Evolutionary conservation across 2,113 vertebrate species (phyloP).

Genomic region (Ceyx cyanopectus): DNA sequence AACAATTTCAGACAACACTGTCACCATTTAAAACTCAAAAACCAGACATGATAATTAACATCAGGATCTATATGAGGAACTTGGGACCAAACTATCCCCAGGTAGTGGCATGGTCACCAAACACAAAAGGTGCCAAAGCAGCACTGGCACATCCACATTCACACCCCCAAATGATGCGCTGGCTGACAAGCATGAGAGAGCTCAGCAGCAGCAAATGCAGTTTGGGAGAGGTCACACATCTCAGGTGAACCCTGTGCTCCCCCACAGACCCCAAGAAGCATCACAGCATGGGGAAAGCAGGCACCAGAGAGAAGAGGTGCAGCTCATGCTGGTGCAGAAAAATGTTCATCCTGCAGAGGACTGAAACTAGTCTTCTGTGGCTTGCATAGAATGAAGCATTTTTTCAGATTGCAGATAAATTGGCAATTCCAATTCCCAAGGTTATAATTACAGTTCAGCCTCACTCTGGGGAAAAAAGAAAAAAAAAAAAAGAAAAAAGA

Average conservation of each 20-base stretch:
- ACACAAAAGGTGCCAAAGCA: background rate
- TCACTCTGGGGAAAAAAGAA: background rate
- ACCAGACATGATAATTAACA: background rate
- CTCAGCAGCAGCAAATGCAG: background rate
- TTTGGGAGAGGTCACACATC: background rate
- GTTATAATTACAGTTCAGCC: background rate
- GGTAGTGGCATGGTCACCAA: background rate
- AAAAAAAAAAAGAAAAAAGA: too few relatives aligned
- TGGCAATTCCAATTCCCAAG: background rate
- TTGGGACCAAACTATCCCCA: background rate
- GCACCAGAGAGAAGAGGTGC: background rate
- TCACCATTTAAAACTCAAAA: background rate
- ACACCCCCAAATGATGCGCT: background rate
- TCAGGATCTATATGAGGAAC: background rate
- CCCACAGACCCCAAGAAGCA: background rate
- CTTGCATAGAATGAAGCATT: background rate
- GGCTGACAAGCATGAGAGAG: too few relatives aligned
- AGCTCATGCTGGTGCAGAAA: background rate
- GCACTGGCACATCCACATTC: accelerated
- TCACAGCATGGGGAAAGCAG: background rate
- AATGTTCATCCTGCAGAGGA: background rate
- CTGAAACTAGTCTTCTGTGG: background rate
- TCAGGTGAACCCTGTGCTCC: background rate
- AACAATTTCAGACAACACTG: background rate
- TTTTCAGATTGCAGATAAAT: background rate